Evolutionary conservation across 2,113 vertebrate species (phyloP).

Genomic region (Echinops telfairi): DNA sequence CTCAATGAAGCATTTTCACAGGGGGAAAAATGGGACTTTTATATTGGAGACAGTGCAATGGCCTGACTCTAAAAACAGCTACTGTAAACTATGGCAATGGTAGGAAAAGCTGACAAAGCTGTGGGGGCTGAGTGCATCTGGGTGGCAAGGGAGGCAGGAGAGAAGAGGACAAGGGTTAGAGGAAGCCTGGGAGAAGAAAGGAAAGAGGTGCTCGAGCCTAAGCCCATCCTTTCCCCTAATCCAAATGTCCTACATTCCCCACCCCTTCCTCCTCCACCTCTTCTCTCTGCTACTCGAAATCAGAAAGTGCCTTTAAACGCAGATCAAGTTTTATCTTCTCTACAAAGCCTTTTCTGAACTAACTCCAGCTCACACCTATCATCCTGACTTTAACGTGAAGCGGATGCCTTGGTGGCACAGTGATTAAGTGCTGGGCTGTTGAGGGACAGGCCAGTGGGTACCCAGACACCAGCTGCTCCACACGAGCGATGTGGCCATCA

Average conservation of each 20-base stretch:
- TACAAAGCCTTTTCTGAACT: slow-evolving; percentile 21
- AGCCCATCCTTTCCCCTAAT: neutral
- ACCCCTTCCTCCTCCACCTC: no score
- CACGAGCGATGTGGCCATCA: neutral
- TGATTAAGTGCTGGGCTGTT: neutral
- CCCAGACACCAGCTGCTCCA: neutral
- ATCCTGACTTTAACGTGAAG: neutral
- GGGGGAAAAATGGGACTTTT: neutral
- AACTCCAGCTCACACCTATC: neutral
- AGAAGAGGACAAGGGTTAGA: neutral
- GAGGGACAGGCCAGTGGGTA: neutral
- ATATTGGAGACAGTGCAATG: neutral
- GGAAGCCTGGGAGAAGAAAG: neutral
- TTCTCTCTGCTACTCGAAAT: slow-evolving; percentile 3
- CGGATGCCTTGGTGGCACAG: neutral
- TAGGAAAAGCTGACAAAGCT: neutral
- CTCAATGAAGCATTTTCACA: neutral
- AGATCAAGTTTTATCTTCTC: slow-evolving; percentile 17
- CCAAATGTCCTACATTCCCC: no score
- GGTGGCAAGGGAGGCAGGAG: neutral
- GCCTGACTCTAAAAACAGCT: neutral
- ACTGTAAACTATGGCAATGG: neutral
- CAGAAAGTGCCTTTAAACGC: neutral
- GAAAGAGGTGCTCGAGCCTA: neutral
- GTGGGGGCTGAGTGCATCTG: neutral